Conservation (phyloP, 2,888 invertebrate genomes). For the Lucinisca nassula region DNA sequence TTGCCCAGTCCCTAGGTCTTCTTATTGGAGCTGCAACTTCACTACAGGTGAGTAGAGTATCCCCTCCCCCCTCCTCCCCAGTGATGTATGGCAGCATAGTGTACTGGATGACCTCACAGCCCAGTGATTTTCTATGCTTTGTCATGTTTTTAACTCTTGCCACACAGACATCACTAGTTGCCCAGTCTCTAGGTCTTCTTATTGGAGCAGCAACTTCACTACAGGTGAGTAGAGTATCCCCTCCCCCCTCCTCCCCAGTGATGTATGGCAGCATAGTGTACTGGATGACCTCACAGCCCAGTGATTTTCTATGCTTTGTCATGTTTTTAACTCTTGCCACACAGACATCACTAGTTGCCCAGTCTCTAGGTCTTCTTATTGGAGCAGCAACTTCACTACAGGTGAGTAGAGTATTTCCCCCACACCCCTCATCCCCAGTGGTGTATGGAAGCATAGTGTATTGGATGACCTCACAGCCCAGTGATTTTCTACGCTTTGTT, state of each 20-base stretch:
- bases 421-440: conserved; percentile 93
- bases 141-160: conserved; percentile 95
- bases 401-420: conserved; percentile 86
- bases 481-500: conserved; percentile 94
- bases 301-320: conserved; percentile 94
- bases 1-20: conserved; percentile 97
- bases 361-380: conserved; percentile 96
- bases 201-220: conserved; percentile 95
- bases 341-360: conserved; percentile 96
- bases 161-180: conserved; percentile 96
- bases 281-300: conserved; percentile 98
- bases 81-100: conserved; percentile 94
- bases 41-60: conserved; percentile 88
- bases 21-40: conserved; percentile 96
- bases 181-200: conserved; percentile 96
- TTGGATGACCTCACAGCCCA: conserved; percentile 98
- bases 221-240: conserved; percentile 88
- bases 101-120: conserved; percentile 98
- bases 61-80: conserved; percentile 95
- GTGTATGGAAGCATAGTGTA: conserved; percentile 95
- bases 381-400: conserved; percentile 94
- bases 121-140: conserved; percentile 95
- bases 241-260: conserved; percentile 91
- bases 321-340: conserved; percentile 96
- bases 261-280: conserved; percentile 95